A percentile compares a stretch with the other conserved stretches of the same genome.
Evolutionary conservation across 1,140 invertebrate genomes (phyloP).

Genomic region (Rhagoletis zephyria): DNA sequence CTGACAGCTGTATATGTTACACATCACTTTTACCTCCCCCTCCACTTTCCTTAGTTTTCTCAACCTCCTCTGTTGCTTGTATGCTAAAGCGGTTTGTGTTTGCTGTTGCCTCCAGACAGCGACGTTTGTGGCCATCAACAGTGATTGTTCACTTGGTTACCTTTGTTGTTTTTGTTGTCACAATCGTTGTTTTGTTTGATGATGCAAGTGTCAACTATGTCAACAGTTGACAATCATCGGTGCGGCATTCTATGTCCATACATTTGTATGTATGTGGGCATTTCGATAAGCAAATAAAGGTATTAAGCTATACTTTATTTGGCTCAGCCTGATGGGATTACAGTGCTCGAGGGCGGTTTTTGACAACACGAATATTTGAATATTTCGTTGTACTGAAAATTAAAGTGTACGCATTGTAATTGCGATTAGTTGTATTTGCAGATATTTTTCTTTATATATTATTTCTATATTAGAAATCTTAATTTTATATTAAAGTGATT

Average conservation of each 20-base stretch:
- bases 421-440: too few species aligned
- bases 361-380: not conserved
- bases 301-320: conserved; percentile 15
- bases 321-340: not conserved
- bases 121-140: not conserved
- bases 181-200: conserved; percentile 39
- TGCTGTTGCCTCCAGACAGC: conserved; percentile 22
- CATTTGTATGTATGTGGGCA: not conserved
- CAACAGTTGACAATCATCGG: conserved; percentile 45
- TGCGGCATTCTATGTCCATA: not conserved
- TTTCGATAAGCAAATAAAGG: conserved; percentile 51
- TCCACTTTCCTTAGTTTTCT: not conserved
- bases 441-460: too few species aligned
- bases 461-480: too few species aligned
- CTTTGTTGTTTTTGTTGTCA: conserved; percentile 42
- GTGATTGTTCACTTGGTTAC: conserved; percentile 19
- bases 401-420: too few species aligned
- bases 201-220: conserved; percentile 50
- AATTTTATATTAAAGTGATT: too few species aligned
- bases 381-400: not conserved
- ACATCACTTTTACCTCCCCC: not conserved
- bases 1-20: conserved; percentile 23
- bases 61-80: not conserved
- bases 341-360: not conserved
- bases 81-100: not conserved